Evolutionary conservation across 2,888 invertebrate species (phyloP).

Genomic region (Amorpha juglandis): DNA sequence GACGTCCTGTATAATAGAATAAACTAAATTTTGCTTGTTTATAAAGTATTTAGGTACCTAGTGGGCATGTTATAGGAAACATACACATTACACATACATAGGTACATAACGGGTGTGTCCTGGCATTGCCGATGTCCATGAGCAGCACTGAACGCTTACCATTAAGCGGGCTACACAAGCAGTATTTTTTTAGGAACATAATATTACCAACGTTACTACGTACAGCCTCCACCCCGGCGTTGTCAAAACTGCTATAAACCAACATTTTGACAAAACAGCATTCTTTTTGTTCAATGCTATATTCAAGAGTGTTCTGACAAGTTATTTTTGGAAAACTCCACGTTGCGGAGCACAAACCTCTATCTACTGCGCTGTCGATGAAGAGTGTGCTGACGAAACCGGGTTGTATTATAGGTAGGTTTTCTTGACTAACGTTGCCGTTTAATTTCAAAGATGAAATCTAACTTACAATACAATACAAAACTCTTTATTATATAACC

Average conservation of each 20-base stretch:
- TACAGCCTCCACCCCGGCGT: conserved; percentile 85
- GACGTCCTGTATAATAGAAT: too few relatives aligned
- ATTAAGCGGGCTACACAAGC: too few relatives aligned
- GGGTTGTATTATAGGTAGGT: conserved; percentile 70
- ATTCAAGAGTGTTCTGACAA: conserved; percentile 42
- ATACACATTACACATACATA: too few relatives aligned
- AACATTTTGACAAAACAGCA: conserved; percentile 66
- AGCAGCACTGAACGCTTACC: too few relatives aligned
- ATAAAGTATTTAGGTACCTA: too few relatives aligned
- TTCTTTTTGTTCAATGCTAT: conserved; percentile 34
- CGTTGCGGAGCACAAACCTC: conserved; percentile 87
- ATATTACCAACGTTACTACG: conserved; percentile 66
- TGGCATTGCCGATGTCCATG: too few relatives aligned
- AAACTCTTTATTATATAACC: too few relatives aligned
- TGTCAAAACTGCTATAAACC: conserved; percentile 83
- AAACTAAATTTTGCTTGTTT: too few relatives aligned
- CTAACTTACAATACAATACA: too few relatives aligned
- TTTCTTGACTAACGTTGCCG: background rate
- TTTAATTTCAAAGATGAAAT: too few relatives aligned
- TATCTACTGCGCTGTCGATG: conserved; percentile 85
- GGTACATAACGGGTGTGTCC: too few relatives aligned
- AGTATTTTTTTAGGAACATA: conserved; percentile 37
- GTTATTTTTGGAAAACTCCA: conserved; percentile 73
- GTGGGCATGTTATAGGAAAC: too few relatives aligned
- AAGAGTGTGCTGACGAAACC: conserved; percentile 76